Evolutionary conservation across 2,888 invertebrate genomes (phyloP).

Genomic region (Caenorhabditis afra): DNA sequence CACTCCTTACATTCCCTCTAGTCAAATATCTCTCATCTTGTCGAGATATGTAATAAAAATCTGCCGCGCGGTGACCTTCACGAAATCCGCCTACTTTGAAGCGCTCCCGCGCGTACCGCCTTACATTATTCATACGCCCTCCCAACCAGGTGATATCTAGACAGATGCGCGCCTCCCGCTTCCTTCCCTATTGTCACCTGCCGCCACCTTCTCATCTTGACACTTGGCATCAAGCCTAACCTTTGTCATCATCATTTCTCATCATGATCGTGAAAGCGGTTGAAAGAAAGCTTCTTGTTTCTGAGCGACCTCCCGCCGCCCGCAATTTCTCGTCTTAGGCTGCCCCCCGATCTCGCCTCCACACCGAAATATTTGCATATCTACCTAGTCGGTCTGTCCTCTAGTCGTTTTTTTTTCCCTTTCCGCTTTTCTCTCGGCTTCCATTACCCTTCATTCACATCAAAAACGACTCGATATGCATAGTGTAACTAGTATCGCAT

Average conservation of each 20-base stretch:
- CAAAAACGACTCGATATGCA: not conserved
- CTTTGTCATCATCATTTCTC: constrained; percentile 46
- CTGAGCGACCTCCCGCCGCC: constrained; percentile 14
- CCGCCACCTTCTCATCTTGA: constrained; percentile 6
- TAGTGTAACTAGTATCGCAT: not conserved
- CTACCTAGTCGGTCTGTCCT: constrained; percentile 32
- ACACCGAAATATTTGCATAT: constrained; percentile 53
- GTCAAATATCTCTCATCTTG: no score
- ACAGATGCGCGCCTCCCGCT: constrained; percentile 17
- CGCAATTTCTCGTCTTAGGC: constrained; percentile 37
- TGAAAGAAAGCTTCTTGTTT: constrained; percentile 47
- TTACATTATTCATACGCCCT: constrained; percentile 51
- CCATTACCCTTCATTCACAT: not conserved
- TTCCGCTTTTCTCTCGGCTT: not conserved
- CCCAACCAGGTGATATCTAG: constrained; percentile 46
- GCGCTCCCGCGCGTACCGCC: constrained; percentile 20
- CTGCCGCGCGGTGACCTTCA: constrained; percentile 41
- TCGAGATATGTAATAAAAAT: constrained; percentile 48
- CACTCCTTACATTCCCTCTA: no score
- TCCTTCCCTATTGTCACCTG: constrained; percentile 26
- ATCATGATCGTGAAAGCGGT: constrained; percentile 15
- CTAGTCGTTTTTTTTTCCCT: not conserved
- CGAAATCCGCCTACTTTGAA: constrained; percentile 53
- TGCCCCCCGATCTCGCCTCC: constrained; percentile 19
- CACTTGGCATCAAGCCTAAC: constrained; percentile 23